Evolutionary conservation across 2,888 invertebrate genomes (phyloP), one percentile per base, ranked within the genome.

Genomic region (Drosophila greeni): DNA sequence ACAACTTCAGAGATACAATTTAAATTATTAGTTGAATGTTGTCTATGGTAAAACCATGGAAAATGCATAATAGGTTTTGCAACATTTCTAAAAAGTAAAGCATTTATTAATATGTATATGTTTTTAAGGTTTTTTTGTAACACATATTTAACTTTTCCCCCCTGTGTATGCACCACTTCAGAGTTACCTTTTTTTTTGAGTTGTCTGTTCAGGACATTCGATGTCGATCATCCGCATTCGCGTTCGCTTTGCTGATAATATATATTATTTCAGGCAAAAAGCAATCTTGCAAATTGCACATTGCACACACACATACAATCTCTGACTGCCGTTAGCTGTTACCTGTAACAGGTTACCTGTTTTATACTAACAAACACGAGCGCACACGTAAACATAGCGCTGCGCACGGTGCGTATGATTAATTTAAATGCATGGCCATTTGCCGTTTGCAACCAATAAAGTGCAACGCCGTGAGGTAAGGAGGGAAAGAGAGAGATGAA

Each of bases 401-500:
- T 37, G 54, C 71, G 56, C 65, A 83, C 79, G 68, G 69, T 76
- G 80, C 80, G 84, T 81, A 84, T 81, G 81, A 81, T 81, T 81
- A 84, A 84, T 81, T 81, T 79, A 84, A 84, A 81, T 79, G 84
- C 80, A 82, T 70, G 71, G 76, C 62, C 74, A 82, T 84, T 80
- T 78, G 79, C 82, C 75, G 16, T 31, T 78, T 71, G 51, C 51
- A 48, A 39, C 65, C 66, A 47, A 58, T 45, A 53, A 53, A 42
- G 53, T 24, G 43, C 34, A 45, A 23, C 45, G 26, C 54, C 34
- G n/a, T 26, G 23, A 11, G 26, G 7, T 9, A 24, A n/a, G 3
- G 0, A 7, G 12, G 7, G 20, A 23, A 9, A 14, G 31, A 20
- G 20, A 20, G 20, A 51, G 29, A 20, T 29, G 16, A n/a, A 20